Base-by-base conservation (phyloP, 2,797 vertebrate genomes). In the Capromys pilorides region DNA sequence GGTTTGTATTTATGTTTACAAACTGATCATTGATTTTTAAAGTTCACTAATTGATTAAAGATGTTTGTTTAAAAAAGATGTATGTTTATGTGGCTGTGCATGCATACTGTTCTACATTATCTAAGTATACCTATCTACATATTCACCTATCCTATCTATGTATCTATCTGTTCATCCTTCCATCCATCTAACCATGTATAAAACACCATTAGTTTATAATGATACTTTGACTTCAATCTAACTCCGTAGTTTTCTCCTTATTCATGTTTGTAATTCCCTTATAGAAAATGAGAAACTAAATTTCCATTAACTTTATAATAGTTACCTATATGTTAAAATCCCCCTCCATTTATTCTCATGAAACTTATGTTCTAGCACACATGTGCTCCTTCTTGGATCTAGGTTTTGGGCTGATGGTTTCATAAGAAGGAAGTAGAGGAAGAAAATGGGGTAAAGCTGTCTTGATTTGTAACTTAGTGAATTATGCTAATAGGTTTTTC, bases 391-490 rank as follows among this genome's bases (percentile, higher is more conserved):
- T 36, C 8, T 75, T 49, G 2, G 16, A 24, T 12, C 26, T 49
- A n/a, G 26, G 4, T 88, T 94, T 80, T 80, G 57, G 54, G 24
- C 24, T 80, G 36, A 86, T 22, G 22, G 31, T 49, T 49, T 49
- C 3, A 77, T 77, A 77, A 85, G n/a, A 61, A 61, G 21, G 19
- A 28, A 21, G 21, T 6, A 2, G 8, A 61, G 21, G 22, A 81
- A 1, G 49, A 82, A n/a, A 24, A 78, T 1, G 62, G 10, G 22
- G 91, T 22, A 88, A 80, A 81, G n/a, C 21, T 36, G 0, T 57
- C 92, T 71, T 93, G 39, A 64, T 24, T 90, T 95, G 31, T 6
- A 85, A 92, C 64, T 88, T 93, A 82, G n/a, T 64, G 26, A 69
- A 36, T 83, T 79, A 39, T n/a, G 39, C 31, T 67, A 59, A 54